These are phyloP conservation scores for Peribatodes rhomboidaria DNA, from an alignment of 2,888 invertebrate genomes.

Conservation along the genomic window DNA sequence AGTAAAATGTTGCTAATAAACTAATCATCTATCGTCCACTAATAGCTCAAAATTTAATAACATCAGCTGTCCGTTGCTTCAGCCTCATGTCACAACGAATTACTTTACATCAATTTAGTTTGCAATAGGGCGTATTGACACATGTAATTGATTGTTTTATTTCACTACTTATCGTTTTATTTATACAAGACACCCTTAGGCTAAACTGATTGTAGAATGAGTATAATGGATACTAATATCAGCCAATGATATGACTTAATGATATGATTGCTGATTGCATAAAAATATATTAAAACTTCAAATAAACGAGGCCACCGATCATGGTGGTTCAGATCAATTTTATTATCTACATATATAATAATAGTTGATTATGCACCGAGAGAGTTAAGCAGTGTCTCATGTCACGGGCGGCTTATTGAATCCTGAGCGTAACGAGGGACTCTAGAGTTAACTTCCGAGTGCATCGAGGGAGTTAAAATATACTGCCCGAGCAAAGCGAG, in stretches of 20 bases:
- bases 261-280: neutral
- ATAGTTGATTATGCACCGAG: too few species aligned
- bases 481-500: too few species aligned
- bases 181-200: slow-evolving; percentile 6
- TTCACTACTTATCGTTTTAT: slow-evolving; percentile 19
- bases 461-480: too few species aligned
- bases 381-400: too few species aligned
- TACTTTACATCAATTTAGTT: slow-evolving; percentile 25
- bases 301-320: too few species aligned
- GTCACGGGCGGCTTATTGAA: too few species aligned
- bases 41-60: slow-evolving; percentile 16
- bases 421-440: too few species aligned
- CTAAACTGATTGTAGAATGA: slow-evolving; percentile 6
- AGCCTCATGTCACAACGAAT: slow-evolving; percentile 25
- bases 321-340: too few species aligned
- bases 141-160: slow-evolving; percentile 29
- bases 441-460: too few species aligned
- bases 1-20: slow-evolving; percentile 2
- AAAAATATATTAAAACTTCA: neutral
- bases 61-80: slow-evolving; percentile 15
- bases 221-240: neutral
- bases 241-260: slow-evolving; percentile 2
- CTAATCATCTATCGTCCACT: slow-evolving; percentile 1
- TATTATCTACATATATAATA: too few species aligned
- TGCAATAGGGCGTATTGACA: slow-evolving; percentile 28